A percentile compares a stretch with the other conserved stretches of the same genome.
Conservation (phyloP, 1,140 invertebrate species). For the Trichogramma pretiosum region DNA sequence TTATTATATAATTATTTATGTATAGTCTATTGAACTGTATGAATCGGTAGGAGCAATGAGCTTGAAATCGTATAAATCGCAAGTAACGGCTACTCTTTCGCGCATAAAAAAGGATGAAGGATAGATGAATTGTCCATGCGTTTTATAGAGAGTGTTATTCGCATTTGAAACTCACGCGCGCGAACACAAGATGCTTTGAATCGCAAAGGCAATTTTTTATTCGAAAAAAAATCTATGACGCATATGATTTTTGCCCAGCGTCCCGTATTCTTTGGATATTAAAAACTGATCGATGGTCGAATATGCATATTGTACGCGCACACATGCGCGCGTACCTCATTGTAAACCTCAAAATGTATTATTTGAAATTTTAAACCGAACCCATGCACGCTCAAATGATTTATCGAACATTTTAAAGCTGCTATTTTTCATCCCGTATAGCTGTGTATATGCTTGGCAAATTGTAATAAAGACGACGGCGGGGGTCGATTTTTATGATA, state of each 20-base stretch:
- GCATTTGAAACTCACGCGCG: too few species aligned
- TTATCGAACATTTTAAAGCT: constrained; percentile 12
- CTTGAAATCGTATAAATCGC: too few species aligned
- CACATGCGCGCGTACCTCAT: not conserved
- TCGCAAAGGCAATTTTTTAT: constrained; percentile 6
- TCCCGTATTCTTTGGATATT: constrained; percentile 12
- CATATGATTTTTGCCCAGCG: not conserved
- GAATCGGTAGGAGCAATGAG: too few species aligned
- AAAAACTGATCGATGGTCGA: constrained; percentile 18
- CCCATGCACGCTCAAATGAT: constrained; percentile 11
- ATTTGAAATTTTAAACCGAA: constrained; percentile 13
- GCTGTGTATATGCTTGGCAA: constrained; percentile 4
- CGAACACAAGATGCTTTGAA: constrained; percentile 14
- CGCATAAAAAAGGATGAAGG: not conserved
- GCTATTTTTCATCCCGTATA: constrained; percentile 10
- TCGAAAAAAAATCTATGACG: constrained; percentile 1
- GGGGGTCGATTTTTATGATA: constrained; percentile 8
- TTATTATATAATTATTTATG: too few species aligned
- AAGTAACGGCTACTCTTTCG: too few species aligned
- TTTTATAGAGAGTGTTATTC: too few species aligned
- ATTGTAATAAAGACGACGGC: constrained; percentile 20
- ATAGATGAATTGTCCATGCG: constrained; percentile 18
- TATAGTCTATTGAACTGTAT: too few species aligned
- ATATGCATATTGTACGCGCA: constrained; percentile 9
- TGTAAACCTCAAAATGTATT: constrained; percentile 12